Evolutionary conservation across 1,140 invertebrate genomes (phyloP).

Genomic region (Lepidurus apus): DNA sequence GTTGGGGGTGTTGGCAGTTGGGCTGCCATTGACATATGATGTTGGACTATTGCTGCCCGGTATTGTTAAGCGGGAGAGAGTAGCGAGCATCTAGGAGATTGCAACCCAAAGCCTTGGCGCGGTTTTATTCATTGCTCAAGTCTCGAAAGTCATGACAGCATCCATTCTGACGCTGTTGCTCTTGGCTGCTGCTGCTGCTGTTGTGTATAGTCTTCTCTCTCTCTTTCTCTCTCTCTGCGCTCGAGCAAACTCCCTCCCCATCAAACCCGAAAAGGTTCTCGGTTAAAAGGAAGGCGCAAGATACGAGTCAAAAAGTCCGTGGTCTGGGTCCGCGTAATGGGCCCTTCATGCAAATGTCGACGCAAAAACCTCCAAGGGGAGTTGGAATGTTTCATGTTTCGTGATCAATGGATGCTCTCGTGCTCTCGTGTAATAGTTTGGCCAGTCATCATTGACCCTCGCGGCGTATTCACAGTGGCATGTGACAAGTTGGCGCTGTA

Average conservation of each 20-base stretch:
- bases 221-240: constrained; percentile 7
- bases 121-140: constrained; percentile 23
- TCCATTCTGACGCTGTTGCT: constrained; percentile 19
- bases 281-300: constrained; percentile 21
- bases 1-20: constrained; percentile 20
- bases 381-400: constrained; percentile 22
- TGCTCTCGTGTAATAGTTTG: constrained; percentile 10
- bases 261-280: background rate
- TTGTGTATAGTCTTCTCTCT: constrained; percentile 25
- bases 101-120: constrained; percentile 11
- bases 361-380: constrained; percentile 14
- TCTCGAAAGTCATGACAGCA: constrained; percentile 23
- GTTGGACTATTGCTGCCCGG: background rate
- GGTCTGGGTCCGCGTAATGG: constrained; percentile 7
- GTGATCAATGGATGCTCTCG: constrained; percentile 21
- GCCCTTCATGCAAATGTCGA: constrained; percentile 18
- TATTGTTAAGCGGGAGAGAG: constrained; percentile 13
- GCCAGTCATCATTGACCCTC: constrained; percentile 20
- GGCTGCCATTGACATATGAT: constrained; percentile 18
- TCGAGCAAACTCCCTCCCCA: constrained; percentile 15
- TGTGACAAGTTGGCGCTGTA: constrained; percentile 21
- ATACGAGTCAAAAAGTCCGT: background rate
- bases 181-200: constrained; percentile 5
- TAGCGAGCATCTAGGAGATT: background rate
- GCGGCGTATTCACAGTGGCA: constrained; percentile 11